These are phyloP conservation scores for Platyura marginata DNA, from an alignment of 1,140 invertebrate genomes.

Conservation along the genomic window DNA sequence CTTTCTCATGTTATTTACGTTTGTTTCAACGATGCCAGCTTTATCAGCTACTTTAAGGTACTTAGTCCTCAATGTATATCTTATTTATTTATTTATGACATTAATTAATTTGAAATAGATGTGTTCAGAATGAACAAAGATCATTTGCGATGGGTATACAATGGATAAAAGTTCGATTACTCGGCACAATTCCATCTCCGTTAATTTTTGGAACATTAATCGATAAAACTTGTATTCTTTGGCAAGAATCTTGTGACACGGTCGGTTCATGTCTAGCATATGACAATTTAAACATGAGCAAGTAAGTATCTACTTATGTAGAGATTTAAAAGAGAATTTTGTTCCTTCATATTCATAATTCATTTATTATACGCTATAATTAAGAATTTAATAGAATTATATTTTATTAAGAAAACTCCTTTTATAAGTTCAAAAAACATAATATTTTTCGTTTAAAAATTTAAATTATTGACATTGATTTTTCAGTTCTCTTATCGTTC, in stretches of 20 bases:
- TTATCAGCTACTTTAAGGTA: conserved; percentile 55
- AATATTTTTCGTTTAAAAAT: no score
- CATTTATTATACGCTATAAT: neutral
- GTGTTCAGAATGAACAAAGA: conserved; percentile 60
- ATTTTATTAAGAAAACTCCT: no score
- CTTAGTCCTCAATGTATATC: no score
- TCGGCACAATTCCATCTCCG: conserved; percentile 73
- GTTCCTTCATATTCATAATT: conserved; percentile 2
- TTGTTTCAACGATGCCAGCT: conserved; percentile 58
- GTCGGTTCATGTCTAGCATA: conserved; percentile 48
- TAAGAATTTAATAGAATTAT: no score
- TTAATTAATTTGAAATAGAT: conserved; percentile 34
- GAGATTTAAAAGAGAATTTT: neutral
- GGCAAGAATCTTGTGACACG: conserved; percentile 40
- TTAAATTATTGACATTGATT: no score
- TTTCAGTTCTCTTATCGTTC: no score
- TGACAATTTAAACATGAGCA: conserved; percentile 49
- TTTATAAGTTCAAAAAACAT: no score
- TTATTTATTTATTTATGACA: no score
- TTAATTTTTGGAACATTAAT: conserved; percentile 70
- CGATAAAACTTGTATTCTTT: conserved; percentile 63
- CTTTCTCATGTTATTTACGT: conserved; percentile 54
- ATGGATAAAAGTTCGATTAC: conserved; percentile 61
- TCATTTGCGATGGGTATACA: conserved; percentile 75
- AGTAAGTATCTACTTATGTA: conserved; percentile 22